phyloP scores from a whole-genome alignment of 2,797 vertebrate genomes.

The Kryptolebias ocellatus region DNA sequence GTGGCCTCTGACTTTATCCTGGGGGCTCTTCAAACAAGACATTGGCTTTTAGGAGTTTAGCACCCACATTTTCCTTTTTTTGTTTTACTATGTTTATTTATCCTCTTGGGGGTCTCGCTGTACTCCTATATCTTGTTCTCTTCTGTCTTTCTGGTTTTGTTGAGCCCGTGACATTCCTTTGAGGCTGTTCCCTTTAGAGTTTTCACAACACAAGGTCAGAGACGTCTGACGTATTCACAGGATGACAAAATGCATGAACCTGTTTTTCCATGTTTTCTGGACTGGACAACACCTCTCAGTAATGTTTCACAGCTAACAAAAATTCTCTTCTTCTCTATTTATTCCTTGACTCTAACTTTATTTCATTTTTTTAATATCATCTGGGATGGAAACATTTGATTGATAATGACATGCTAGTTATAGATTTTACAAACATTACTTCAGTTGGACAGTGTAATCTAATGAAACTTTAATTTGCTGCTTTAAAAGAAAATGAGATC shows the following conservation, averaged over 20 bases:
- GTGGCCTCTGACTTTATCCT: constrained; percentile 66
- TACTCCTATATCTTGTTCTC: constrained; percentile 21
- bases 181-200: constrained; percentile 61
- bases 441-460: background rate
- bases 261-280: constrained; percentile 47
- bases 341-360: background rate
- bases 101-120: constrained; percentile 15
- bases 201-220: constrained; percentile 64
- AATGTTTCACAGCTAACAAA: background rate
- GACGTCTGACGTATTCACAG: constrained; percentile 31
- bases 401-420: background rate
- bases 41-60: constrained; percentile 67
- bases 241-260: constrained; percentile 42
- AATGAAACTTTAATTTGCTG: too few species aligned
- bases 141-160: constrained; percentile 43
- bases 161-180: constrained; percentile 60
- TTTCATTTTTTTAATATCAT: background rate
- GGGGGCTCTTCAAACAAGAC: constrained; percentile 70
- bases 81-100: constrained; percentile 44
- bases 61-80: constrained; percentile 52
- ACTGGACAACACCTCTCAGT: constrained; percentile 1
- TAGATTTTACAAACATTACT: background rate
- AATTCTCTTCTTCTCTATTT: background rate
- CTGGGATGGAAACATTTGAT: background rate
- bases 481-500: too few species aligned